Evolutionary conservation across 2,888 invertebrate species (phyloP), one percentile per base, ranked within the genome.

Genomic region (Papilio protenor): DNA sequence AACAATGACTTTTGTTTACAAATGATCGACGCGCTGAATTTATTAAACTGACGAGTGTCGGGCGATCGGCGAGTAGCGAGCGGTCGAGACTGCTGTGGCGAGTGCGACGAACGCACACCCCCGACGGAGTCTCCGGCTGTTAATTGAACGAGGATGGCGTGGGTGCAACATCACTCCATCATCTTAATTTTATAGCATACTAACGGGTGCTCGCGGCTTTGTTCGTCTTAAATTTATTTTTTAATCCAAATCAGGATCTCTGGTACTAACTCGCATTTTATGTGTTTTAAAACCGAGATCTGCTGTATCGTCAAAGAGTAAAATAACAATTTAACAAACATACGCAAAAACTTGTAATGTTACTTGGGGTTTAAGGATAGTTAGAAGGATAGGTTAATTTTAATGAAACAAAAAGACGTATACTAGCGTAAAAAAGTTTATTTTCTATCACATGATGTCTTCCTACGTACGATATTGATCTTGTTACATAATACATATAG

Each of bases 1-100:
- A 93, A 94, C 94, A 94, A 94, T 93, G 94, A 91, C 87, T 94
- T 94, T 93, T 94, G 94, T 94, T 94, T 94, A 93, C 91, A 92
- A 92, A 92, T 90, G 89, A 87, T 82, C 87, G 88, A 87, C 90
- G 92, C 90, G 87, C 87, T 86, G 88, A 88, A 89, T 91, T 92
- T 91, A 93, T 89, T 92, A 91, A 92, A 90, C 90, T 89, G 91
- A 83, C 87, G 87, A 89, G 85, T 89, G 91, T 83, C 87, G 88
- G 89, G 87, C 89, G 88, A 87, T 85, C 87, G 87, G 83, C 85
- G 40, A 40, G 40, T 40, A 40, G 40, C 40, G 85, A 87, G 87
- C 89, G 89, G 90, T 91, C 91, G 89, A 89, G 88, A 85, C 86
- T 88, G 86, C 84, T 85, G 86, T 85, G 87, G 87, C 87, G 89